Conservation (phyloP, 1,140 invertebrate genomes). For the Mycetomoellerius zeteki region DNA sequence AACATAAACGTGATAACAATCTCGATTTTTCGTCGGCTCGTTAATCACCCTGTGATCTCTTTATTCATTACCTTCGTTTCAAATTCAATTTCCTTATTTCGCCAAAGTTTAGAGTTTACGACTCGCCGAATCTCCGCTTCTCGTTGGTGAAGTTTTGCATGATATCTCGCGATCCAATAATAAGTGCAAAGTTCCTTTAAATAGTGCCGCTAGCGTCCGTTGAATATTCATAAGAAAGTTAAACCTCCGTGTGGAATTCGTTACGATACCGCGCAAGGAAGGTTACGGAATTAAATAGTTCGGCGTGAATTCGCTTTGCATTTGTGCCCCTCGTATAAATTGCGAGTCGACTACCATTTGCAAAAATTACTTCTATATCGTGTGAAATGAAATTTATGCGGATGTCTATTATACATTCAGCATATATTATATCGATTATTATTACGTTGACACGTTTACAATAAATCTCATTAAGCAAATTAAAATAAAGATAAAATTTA, state of each 20-base stretch:
- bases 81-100: background rate
- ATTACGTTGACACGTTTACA: background rate
- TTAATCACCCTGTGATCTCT: background rate
- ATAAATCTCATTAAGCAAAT: background rate
- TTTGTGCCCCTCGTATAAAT: background rate
- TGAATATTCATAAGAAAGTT: constrained; percentile 69
- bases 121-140: background rate
- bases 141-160: constrained; percentile 21
- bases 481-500: background rate
- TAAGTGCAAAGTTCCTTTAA: constrained; percentile 62
- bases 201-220: constrained; percentile 40
- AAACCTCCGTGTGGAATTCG: constrained; percentile 55
- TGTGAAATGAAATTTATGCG: background rate
- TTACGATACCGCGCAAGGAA: constrained; percentile 24
- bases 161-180: constrained; percentile 56
- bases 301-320: constrained; percentile 21
- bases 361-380: constrained; percentile 9
- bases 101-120: background rate
- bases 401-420: background rate
- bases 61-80: background rate
- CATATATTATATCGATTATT: background rate
- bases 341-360: background rate
- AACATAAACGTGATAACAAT: background rate
- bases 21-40: background rate
- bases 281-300: constrained; percentile 59